phyloP scores from a whole-genome alignment of 2,888 invertebrate genomes.

The Heliothis peltigera region DNA sequence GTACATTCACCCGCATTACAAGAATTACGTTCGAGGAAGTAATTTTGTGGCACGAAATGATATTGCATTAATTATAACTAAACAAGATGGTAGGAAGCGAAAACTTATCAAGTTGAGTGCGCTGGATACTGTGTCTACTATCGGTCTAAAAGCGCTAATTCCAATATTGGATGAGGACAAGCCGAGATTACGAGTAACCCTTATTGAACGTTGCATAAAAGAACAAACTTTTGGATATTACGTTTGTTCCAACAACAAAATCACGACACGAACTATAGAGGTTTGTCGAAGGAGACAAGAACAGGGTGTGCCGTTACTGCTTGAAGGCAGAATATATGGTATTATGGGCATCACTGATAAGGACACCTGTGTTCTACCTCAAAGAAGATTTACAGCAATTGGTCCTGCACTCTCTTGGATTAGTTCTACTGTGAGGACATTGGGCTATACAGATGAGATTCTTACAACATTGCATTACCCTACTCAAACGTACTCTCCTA shows the following conservation, averaged over 20 bases:
- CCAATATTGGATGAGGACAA: constrained; percentile 59
- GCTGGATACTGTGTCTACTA: constrained; percentile 59
- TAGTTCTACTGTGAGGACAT: constrained; percentile 40
- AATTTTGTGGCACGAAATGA: constrained; percentile 44
- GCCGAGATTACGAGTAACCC: constrained; percentile 57
- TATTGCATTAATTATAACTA: constrained; percentile 56
- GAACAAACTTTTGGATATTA: constrained; percentile 58
- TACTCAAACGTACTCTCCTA: no score
- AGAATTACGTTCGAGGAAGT: constrained; percentile 42
- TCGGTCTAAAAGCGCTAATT: constrained; percentile 66
- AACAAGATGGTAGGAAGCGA: constrained; percentile 28
- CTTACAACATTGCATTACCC: constrained; percentile 31
- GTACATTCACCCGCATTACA: constrained; percentile 55
- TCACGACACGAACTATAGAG: constrained; percentile 32
- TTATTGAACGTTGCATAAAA: constrained; percentile 66
- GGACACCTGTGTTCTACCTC: constrained; percentile 54
- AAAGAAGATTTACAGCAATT: constrained; percentile 66
- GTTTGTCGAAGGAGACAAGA: constrained; percentile 53
- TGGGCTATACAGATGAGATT: constrained; percentile 27
- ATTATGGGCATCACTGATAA: constrained; percentile 55
- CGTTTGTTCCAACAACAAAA: constrained; percentile 67
- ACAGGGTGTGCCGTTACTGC: constrained; percentile 73
- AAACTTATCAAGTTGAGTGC: constrained; percentile 63
- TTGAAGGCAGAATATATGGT: constrained; percentile 69
- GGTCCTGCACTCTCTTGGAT: constrained; percentile 71